phyloP scores from a whole-genome alignment of 1,140 invertebrate genomes.

The Drosophila athabasca region DNA sequence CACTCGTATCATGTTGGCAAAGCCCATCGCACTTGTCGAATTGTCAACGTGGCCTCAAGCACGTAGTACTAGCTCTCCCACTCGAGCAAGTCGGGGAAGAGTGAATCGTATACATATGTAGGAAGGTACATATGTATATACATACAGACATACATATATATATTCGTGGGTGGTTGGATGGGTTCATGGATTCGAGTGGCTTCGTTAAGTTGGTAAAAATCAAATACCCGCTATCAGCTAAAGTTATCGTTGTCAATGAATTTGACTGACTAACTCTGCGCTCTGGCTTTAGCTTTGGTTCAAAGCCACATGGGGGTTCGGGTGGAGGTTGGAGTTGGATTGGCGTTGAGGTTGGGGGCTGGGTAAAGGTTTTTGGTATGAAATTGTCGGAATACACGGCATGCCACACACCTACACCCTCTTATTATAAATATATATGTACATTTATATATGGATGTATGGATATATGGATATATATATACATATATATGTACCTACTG shows the following conservation, averaged over 20 bases:
- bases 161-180: background rate
- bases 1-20: too few species aligned
- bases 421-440: conserved; percentile 9
- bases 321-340: too few species aligned
- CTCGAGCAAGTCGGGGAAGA: conserved; percentile 2
- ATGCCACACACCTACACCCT: conserved; percentile 31
- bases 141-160: background rate
- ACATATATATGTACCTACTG: conserved; percentile 10
- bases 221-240: conserved; percentile 69
- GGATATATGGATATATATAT: conserved; percentile 1
- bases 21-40: conserved; percentile 68
- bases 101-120: background rate
- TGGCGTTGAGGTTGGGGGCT: too few species aligned
- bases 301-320: background rate
- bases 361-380: conserved; percentile 18
- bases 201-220: conserved; percentile 44
- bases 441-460: background rate
- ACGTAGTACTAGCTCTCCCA: conserved; percentile 1
- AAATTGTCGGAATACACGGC: conserved; percentile 77
- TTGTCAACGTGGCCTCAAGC: conserved; percentile 67
- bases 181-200: conserved; percentile 6
- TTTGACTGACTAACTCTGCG: conserved; percentile 66
- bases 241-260: conserved; percentile 78
- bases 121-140: too few species aligned
- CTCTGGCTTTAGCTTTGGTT: background rate